These are phyloP conservation scores for Trachelus iudaicus DNA, from an alignment of 2,888 invertebrate genomes.

Conservation along the genomic window DNA sequence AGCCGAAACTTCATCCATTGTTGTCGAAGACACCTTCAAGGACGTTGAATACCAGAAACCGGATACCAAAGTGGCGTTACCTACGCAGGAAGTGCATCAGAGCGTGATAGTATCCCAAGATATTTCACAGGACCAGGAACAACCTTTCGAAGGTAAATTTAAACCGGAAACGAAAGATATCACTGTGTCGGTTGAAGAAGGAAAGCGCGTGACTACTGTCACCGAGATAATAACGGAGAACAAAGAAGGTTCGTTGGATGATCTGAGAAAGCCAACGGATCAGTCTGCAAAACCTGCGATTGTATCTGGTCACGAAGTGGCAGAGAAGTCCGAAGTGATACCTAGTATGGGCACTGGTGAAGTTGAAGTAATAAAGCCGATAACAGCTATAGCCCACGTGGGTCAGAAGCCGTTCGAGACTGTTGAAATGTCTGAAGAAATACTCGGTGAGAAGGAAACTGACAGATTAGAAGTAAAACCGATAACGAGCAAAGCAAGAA, in stretches of 20 bases:
- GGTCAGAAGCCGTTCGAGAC: slow-evolving; percentile 65
- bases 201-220: slow-evolving; percentile 61
- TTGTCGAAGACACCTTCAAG: slow-evolving; percentile 52
- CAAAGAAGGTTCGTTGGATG: slow-evolving; percentile 62
- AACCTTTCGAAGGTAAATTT: slow-evolving; percentile 59
- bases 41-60: slow-evolving; percentile 35
- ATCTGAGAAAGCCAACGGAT: slow-evolving; percentile 52
- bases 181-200: slow-evolving; percentile 63
- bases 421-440: slow-evolving; percentile 61
- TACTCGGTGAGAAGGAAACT: slow-evolving; percentile 66
- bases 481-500: slow-evolving; percentile 57
- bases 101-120: slow-evolving; percentile 54
- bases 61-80: slow-evolving; percentile 34
- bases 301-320: slow-evolving; percentile 63
- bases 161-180: slow-evolving; percentile 62
- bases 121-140: slow-evolving; percentile 55
- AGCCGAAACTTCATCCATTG: slow-evolving; percentile 64
- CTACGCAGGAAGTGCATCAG: slow-evolving; percentile 44
- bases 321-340: slow-evolving; percentile 67
- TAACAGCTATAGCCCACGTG: slow-evolving; percentile 54
- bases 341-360: slow-evolving; percentile 61
- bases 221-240: slow-evolving; percentile 69
- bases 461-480: slow-evolving; percentile 51
- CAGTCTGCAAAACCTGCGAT: slow-evolving; percentile 45
- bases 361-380: slow-evolving; percentile 55